phyloP scores from a whole-genome alignment of 2,113 vertebrate genomes.

The Argyrosomus japonicus region DNA sequence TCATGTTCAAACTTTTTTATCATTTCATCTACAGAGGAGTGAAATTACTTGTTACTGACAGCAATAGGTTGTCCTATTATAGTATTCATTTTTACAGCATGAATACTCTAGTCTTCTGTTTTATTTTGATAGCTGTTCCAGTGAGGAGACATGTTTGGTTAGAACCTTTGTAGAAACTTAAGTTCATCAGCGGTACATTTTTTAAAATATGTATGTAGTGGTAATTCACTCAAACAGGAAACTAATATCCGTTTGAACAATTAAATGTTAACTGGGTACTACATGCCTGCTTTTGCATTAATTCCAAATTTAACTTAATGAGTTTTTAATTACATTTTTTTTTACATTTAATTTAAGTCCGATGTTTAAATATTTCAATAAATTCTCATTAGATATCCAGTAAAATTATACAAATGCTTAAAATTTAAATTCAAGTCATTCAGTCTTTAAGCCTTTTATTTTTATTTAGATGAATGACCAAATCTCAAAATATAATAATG shows the following conservation, averaged over 20 bases:
- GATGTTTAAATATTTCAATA: no score
- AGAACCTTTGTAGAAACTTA: neutral
- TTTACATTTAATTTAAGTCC: no score
- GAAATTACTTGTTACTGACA: neutral
- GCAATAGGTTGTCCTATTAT: neutral
- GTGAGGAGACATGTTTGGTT: neutral
- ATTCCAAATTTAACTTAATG: neutral
- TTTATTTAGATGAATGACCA: no score
- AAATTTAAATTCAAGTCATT: neutral
- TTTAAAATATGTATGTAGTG: no score
- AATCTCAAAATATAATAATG: neutral
- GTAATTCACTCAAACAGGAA: neutral
- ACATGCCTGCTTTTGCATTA: neutral
- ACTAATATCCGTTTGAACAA: neutral
- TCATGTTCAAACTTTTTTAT: neutral
- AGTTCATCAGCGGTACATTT: no score
- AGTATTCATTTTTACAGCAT: neutral
- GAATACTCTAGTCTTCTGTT: neutral
- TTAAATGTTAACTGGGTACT: neutral
- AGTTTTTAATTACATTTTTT: no score
- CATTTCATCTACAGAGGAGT: neutral
- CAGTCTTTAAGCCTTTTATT: neutral
- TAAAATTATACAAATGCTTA: neutral
- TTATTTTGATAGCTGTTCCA: neutral
- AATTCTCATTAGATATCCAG: neutral